Base-by-base conservation (phyloP, 2,888 invertebrate species). In the Sesamia inferens region DNA sequence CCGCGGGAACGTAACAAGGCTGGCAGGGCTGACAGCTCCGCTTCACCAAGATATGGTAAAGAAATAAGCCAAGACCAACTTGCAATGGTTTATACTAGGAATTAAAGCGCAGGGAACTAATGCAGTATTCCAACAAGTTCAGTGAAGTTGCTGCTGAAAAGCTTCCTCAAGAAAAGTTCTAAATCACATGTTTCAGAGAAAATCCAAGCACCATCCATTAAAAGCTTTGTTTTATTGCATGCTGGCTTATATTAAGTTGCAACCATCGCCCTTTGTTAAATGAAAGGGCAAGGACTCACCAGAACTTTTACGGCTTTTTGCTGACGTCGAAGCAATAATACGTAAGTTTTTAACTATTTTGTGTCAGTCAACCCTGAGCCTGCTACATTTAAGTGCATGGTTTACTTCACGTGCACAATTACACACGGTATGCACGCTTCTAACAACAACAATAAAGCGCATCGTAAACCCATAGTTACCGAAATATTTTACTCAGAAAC, bases 1-100 rank as follows among this genome's bases (percentile, higher is more conserved):
- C 78, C 82, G 74, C 84, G 82, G 88, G 88, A 88, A 87, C 80
- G 31, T 48, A 71, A 62, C 73, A 59, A 70, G 70, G 71, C 71
- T 39, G 14, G 14, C 55, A 82, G 82, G 82, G 82, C 55, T 82
- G 62, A 48, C 63, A 62, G 44, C 39, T 61, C 19, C 3, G 42
- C 31, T 61, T 22, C 3, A 47, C 31, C 42, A n/a, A 39, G 11
- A 13, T 22, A 48, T 24, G n/a, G 47, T 31, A 2, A 22, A 57
- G 22, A 47, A 62, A 73, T n/a, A 31, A 58, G 5, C 1, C 16
- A 19, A 13, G 11, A 48, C 22, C 13, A 8, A 31, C 31, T 19
- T 22, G 5, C 22, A 51, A 51, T n/a, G 51, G 3, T 51, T 10
- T n/a, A n/a, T 10, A 6, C 10, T 31, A n/a, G 0, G 13, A 6